Base-by-base conservation (phyloP, 23 tunicate genomes). In the Ascidia mentula region DNA sequence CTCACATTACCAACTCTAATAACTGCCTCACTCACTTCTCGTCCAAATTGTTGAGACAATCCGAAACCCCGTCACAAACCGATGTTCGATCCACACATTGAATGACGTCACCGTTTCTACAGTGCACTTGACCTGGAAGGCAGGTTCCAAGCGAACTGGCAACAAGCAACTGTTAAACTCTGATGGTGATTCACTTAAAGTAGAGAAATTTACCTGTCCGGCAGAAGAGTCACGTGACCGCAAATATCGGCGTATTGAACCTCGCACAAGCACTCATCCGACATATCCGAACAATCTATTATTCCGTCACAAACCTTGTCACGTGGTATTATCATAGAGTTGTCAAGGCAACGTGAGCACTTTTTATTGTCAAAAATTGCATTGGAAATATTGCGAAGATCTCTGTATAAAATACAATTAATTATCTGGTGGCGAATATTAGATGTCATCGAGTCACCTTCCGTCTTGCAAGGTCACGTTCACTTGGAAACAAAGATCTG, bases 261-360 rank as follows among this genome's bases (percentile, higher is more conserved):
- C 32, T 60, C 87, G 74, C 87, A 82, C 40, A 74, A 74, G 36
- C 87, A 82, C 59, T 82, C 87, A 37, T 82, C 87, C 0, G 87
- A 82, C 37, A 82, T 45, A 74, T 82, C 87, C 3, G 87, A 74
- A 34, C 87, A 82, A 60, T 82, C 87, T 28, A 82, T 82, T 28
- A 82, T 75, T 46, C 79, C 80, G 71, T 82, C 87, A 82, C 87
- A 82, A 6, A 82, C 79, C 15, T 72, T 31, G 1, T 59, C 13
- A 32, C 40, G 38, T 36, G 80, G 74, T 22, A 82, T 45, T 2
- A 82, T 73, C 87, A 82, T 74, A 31, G 40, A 31, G 71, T 36
- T 18, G 33, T 74, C 72, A 28, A 82, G 34, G 80, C 87, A 82
- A 28, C 34, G 73, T n/a, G 60, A 73, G 59, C 87, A 82, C 53